Percentiles rank a stretch among this genome's conserved stretches.
Evolutionary conservation across 2,888 invertebrate genomes (phyloP).

Genomic region (Ophion obscuratus): DNA sequence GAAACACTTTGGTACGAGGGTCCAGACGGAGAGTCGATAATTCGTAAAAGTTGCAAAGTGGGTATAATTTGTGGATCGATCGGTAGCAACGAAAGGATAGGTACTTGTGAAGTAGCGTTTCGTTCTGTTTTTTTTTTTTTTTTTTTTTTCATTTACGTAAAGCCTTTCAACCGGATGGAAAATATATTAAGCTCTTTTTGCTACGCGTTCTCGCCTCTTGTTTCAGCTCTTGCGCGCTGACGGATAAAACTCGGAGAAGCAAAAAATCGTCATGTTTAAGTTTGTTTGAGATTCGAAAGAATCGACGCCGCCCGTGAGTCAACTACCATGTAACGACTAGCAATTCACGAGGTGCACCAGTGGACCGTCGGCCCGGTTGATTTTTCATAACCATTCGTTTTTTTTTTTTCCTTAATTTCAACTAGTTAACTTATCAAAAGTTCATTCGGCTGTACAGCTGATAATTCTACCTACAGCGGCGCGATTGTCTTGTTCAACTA

Average conservation of each 20-base stretch:
- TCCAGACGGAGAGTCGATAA: slow-evolving; percentile 40
- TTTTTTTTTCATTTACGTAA: slow-evolving; percentile 3
- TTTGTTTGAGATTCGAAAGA: slow-evolving; percentile 45
- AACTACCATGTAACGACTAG: slow-evolving; percentile 58
- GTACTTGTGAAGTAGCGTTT: slow-evolving; percentile 73
- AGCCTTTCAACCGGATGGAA: slow-evolving; percentile 49
- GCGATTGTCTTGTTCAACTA: slow-evolving; percentile 54
- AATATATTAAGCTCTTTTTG: slow-evolving; percentile 18
- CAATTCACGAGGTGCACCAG: slow-evolving; percentile 67
- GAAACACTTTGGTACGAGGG: slow-evolving; percentile 52
- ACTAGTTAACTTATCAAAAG: slow-evolving; percentile 58
- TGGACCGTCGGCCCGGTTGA: slow-evolving; percentile 49
- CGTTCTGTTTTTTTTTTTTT: slow-evolving; percentile 41
- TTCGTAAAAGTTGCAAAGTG: slow-evolving; percentile 30
- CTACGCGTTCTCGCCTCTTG: not conserved
- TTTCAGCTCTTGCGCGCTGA: slow-evolving; percentile 9
- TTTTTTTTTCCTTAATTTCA: slow-evolving; percentile 17
- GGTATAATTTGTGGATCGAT: slow-evolving; percentile 44
- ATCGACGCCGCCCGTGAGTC: slow-evolving; percentile 38
- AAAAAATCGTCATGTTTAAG: slow-evolving; percentile 18
- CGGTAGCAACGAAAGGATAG: slow-evolving; percentile 64
- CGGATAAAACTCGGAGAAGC: slow-evolving; percentile 13
- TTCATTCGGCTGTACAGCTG: slow-evolving; percentile 45
- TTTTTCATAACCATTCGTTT: slow-evolving; percentile 4
- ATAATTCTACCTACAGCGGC: slow-evolving; percentile 35